Conservation (phyloP, 1,140 invertebrate genomes). For the Oryctes rhinoceros region DNA sequence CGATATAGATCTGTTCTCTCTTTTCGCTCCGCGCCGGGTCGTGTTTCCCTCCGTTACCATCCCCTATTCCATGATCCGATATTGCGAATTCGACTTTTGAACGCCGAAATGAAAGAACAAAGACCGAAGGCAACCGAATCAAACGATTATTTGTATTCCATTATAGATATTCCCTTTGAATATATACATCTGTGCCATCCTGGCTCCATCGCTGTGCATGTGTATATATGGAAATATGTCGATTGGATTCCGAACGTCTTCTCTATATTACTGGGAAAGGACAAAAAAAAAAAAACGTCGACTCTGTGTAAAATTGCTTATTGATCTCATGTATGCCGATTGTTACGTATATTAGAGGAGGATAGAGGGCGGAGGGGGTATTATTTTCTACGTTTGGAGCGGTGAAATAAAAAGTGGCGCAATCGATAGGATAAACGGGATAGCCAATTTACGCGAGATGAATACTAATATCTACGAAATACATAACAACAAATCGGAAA, state of each 20-base stretch:
- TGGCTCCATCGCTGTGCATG: no score
- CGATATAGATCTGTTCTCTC: neutral
- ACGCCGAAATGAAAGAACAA: neutral
- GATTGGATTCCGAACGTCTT: constrained; percentile 1
- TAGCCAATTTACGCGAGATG: neutral
- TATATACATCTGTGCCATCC: neutral
- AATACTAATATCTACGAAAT: neutral
- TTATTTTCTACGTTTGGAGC: neutral
- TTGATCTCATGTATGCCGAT: neutral
- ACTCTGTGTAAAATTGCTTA: neutral
- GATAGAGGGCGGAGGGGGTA: neutral
- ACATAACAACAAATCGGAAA: neutral
- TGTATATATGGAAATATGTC: neutral
- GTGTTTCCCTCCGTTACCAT: neutral
- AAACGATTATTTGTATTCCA: constrained; percentile 22
- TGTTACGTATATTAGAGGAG: neutral
- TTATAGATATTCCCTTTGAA: neutral
- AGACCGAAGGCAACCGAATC: constrained; percentile 2
- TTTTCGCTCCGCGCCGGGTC: neutral
- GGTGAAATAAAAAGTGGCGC: neutral
- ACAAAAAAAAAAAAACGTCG: neutral
- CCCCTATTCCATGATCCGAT: neutral
- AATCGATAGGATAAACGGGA: neutral
- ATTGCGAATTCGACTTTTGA: neutral
- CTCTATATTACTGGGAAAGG: neutral